Percentiles rank a stretch among this genome's conserved stretches.
Conservation (phyloP, 2,888 invertebrate genomes). For the Oscheius onirici region DNA sequence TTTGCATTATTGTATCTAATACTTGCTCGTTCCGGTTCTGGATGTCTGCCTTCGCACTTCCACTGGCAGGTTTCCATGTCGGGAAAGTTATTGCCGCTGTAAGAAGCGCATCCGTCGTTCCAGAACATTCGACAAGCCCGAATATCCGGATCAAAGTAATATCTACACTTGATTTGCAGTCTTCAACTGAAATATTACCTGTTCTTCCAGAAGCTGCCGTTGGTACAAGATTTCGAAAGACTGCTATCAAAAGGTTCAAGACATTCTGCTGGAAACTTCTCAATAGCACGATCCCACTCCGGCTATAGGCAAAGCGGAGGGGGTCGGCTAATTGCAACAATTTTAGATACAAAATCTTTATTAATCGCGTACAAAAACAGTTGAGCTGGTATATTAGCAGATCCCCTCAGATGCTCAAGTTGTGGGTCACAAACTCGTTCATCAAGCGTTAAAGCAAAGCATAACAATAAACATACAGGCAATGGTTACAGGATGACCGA, state of each 20-base stretch:
- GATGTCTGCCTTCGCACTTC: constrained; percentile 63
- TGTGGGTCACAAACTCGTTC: not conserved
- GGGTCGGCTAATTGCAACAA: constrained; percentile 11
- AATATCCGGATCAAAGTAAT: constrained; percentile 56
- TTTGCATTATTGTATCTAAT: not conserved
- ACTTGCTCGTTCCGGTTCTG: constrained; percentile 37
- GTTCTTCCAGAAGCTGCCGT: constrained; percentile 45
- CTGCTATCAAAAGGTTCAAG: constrained; percentile 58
- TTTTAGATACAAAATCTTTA: constrained; percentile 1
- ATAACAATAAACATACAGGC: constrained; percentile 36
- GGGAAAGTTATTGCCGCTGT: constrained; percentile 59
- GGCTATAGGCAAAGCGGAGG: constrained; percentile 17
- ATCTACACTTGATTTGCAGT: constrained; percentile 35
- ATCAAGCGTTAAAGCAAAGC: constrained; percentile 15
- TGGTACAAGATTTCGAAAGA: constrained; percentile 53
- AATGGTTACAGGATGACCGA: constrained; percentile 45
- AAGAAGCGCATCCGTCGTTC: constrained; percentile 61
- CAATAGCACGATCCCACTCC: not conserved
- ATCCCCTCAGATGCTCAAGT: constrained; percentile 15
- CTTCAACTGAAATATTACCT: constrained; percentile 26
- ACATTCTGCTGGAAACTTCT: constrained; percentile 52
- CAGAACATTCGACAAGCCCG: constrained; percentile 67
- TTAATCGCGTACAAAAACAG: constrained; percentile 7
- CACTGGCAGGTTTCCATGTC: constrained; percentile 63
- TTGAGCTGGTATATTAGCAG: constrained; percentile 18